Base-by-base conservation (phyloP, 2,113 vertebrate species). In the Chaetops frenatus region DNA sequence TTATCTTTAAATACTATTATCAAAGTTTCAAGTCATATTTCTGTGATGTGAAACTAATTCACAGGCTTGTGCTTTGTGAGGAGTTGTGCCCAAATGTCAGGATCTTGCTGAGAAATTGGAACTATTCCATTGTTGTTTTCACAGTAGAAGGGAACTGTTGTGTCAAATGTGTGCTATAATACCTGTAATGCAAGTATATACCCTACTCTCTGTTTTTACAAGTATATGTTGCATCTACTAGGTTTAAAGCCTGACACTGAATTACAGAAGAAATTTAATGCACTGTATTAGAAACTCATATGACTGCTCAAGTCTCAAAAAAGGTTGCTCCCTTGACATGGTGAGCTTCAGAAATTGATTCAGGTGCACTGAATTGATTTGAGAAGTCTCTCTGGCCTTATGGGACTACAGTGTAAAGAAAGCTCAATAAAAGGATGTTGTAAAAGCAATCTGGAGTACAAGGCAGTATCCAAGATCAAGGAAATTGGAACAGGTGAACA, bases 291-390 rank as follows among this genome's bases (percentile, higher is more conserved):
- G 80, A 67, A n/a, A 82, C 44, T 58, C 44, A 7, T 78, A 78
- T 72, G 72, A 87, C 69, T 3, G 36, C 77, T 77, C 36, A 81
- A 44, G 57, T 77, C 76, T 88, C 67, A 84, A 42, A 58, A 69
- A 90, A 67, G 21, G 36, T 82, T 95, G 58, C 58, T 97, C 84
- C 89, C 87, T 86, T 96, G 96, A 95, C 87, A 71, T 62, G 54
- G 89, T 79, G 60, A 83, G 91, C 88, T 95, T 93, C 82, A 93
- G 87, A 94, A 95, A 97, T 94, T 94, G 96, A 96, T 97, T 96
- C 85, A 90, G 77, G 60, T 90, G 73, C 76, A 69, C 84, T 80
- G 78, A 94, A 97, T 96, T 94, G 94, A 96, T 95, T 96, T 77
- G 80, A 94, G 90, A 87, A 94, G 47, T 92, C 78, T 83, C 56